Evolutionary conservation across 1,140 invertebrate species (phyloP).

Genomic region (Drosophila neocordata): DNA sequence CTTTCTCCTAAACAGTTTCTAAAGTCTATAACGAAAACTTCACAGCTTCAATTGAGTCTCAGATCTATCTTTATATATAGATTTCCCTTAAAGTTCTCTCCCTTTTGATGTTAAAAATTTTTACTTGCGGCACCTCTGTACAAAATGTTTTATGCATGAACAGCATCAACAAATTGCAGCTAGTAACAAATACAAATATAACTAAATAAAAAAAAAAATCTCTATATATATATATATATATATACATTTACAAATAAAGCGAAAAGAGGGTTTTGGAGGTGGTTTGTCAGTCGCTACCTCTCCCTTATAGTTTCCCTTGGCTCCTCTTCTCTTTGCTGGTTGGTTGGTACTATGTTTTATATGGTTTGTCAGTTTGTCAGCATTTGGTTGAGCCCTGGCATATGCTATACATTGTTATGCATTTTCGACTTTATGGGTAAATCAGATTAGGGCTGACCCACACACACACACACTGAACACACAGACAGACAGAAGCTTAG

Average conservation of each 20-base stretch:
- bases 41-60: no score
- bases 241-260: constrained; percentile 43
- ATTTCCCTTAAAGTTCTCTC: no score
- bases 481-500: constrained; percentile 17
- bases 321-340: background rate
- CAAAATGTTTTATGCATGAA: constrained; percentile 61
- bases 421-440: constrained; percentile 69
- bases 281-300: background rate
- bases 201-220: constrained; percentile 55
- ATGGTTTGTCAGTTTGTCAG: constrained; percentile 44
- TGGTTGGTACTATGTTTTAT: constrained; percentile 27
- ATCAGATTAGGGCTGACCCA: constrained; percentile 63
- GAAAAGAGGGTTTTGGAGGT: constrained; percentile 41
- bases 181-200: constrained; percentile 33
- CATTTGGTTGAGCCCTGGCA: constrained; percentile 37
- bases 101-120: background rate
- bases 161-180: constrained; percentile 29
- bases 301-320: background rate
- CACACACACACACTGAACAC: constrained; percentile 19
- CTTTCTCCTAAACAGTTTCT: no score
- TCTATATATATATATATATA: background rate
- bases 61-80: no score
- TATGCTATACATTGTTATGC: constrained; percentile 57
- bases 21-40: no score
- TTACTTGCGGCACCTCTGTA: constrained; percentile 33